Conservation (phyloP, 2,888 invertebrate genomes). For the Xestia xanthographa region DNA sequence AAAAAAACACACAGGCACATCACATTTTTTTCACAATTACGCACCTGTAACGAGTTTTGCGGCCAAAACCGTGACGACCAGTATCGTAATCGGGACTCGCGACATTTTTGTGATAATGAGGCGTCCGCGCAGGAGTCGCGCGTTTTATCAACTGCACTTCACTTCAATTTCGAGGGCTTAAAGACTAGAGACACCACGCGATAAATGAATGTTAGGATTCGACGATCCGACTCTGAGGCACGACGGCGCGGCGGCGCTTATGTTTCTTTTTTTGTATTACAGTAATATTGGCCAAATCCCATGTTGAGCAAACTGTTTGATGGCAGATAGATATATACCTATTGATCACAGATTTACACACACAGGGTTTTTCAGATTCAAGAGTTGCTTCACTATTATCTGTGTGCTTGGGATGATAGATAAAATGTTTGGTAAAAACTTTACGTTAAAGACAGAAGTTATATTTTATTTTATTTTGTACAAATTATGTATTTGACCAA, state of each 20-base stretch:
- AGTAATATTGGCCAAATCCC: background rate
- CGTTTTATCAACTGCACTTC: slow-evolving; percentile 74
- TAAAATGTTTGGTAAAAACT: background rate
- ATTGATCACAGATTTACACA: background rate
- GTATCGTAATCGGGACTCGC: slow-evolving; percentile 68
- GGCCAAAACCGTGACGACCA: slow-evolving; percentile 64
- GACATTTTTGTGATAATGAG: slow-evolving; percentile 75
- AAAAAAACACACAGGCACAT: slow-evolving; percentile 38
- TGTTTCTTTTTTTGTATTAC: background rate
- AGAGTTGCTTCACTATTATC: background rate
- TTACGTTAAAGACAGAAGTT: background rate
- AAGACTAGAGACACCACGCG: slow-evolving; percentile 55
- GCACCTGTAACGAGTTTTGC: slow-evolving; percentile 71
- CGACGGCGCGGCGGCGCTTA: no score
- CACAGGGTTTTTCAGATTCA: background rate
- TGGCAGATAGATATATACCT: background rate
- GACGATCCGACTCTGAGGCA: slow-evolving; percentile 18
- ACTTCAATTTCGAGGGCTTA: slow-evolving; percentile 62
- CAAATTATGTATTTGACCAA: no score
- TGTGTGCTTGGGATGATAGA: background rate
- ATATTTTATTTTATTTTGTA: background rate
- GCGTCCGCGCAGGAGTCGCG: slow-evolving; percentile 69
- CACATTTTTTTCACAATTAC: slow-evolving; percentile 62
- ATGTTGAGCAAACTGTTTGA: background rate
- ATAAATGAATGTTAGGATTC: slow-evolving; percentile 38